phyloP scores from a whole-genome alignment of 2,797 vertebrate species.

The Cryptoblepharus egeriae region DNA sequence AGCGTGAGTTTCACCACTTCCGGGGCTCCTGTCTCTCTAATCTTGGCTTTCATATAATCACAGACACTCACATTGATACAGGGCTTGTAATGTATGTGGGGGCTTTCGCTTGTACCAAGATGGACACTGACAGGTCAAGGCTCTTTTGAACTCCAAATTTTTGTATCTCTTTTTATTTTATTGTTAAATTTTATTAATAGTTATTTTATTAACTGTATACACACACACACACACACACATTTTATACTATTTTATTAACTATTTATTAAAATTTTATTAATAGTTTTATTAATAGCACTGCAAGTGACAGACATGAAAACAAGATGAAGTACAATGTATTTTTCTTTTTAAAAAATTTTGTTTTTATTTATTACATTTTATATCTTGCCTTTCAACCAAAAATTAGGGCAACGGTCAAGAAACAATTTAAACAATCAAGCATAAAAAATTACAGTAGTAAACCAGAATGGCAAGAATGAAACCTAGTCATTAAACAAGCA shows the following conservation, averaged over 20 bases:
- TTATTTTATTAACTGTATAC: no score
- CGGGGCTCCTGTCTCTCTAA: conserved; percentile 54
- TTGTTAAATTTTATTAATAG: no score
- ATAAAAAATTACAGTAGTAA: no score
- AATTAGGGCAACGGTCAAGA: no score
- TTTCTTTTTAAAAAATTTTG: neutral
- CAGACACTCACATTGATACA: neutral
- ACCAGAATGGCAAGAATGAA: no score
- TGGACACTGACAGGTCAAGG: conserved; percentile 59
- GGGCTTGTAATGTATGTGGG: conserved; percentile 33
- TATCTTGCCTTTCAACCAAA: no score
- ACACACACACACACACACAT: no score
- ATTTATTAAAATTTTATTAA: no score
- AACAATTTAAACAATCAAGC: no score
- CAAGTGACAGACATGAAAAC: neutral
- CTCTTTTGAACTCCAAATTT: neutral
- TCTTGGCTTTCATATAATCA: conserved; percentile 40
- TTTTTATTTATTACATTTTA: no score
- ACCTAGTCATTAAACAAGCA: no score
- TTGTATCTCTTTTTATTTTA: neutral
- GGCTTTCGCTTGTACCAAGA: conserved; percentile 53
- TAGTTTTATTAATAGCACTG: neutral
- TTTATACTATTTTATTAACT: no score
- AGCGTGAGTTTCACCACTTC: conserved; percentile 89
- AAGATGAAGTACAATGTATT: neutral